These are phyloP conservation scores for Pandemis cinnamomeana DNA, from an alignment of 2,888 invertebrate genomes.

Conservation along the genomic window DNA sequence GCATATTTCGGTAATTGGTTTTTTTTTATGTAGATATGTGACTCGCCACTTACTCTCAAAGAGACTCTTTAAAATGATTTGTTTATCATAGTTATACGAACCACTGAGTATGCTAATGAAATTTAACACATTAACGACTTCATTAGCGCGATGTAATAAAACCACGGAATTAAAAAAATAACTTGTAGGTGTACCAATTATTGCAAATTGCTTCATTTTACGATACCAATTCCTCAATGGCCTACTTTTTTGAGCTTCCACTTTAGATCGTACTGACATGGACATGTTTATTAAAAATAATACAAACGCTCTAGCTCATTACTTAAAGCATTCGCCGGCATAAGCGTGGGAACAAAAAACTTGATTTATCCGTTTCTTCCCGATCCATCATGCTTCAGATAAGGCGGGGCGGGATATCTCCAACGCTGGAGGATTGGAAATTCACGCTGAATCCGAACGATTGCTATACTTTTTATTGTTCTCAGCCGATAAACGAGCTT, in stretches of 20 bases:
- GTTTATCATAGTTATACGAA: too few species aligned
- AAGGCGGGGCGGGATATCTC: slow-evolving; percentile 50
- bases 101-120: too few species aligned
- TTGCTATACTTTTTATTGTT: slow-evolving; percentile 40
- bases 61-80: neutral
- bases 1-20: neutral
- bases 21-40: neutral
- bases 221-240: neutral
- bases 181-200: too few species aligned
- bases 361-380: slow-evolving; percentile 71
- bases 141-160: too few species aligned
- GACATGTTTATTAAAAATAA: neutral
- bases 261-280: neutral
- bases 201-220: neutral
- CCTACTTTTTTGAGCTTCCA: neutral
- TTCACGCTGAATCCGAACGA: slow-evolving; percentile 40
- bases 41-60: neutral
- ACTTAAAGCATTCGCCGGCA: slow-evolving; percentile 30
- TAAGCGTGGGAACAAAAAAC: slow-evolving; percentile 58
- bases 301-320: slow-evolving; percentile 21
- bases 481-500: slow-evolving; percentile 17
- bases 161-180: too few species aligned
- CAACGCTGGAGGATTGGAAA: slow-evolving; percentile 40
- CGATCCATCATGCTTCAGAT: slow-evolving; percentile 73
- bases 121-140: too few species aligned